phyloP scores from a whole-genome alignment of 2,797 vertebrate species.

The Synanceia verrucosa region DNA sequence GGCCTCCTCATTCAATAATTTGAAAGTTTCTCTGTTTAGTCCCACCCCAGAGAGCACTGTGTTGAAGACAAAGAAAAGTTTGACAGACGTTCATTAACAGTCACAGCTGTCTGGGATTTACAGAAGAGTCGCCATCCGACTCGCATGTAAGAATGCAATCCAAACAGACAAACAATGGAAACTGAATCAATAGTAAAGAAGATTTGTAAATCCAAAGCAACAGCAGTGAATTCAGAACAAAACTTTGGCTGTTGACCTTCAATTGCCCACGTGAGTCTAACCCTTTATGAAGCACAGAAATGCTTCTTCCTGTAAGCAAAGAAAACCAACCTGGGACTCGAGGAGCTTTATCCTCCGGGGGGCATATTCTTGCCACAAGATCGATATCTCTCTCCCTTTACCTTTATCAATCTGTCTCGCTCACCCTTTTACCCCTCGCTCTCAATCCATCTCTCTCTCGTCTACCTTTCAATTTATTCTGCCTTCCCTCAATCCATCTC shows the following conservation, averaged over 20 bases:
- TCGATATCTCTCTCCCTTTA: conserved; percentile 46
- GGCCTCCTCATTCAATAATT: not conserved
- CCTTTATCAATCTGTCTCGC: conserved; percentile 60
- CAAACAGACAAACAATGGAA: not conserved
- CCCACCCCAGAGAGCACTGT: not conserved
- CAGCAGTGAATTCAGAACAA: not conserved
- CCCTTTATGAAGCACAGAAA: conserved; percentile 1
- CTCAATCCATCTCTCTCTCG: conserved; percentile 52
- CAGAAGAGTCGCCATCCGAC: not conserved
- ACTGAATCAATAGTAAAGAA: not conserved
- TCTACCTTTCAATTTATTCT: conserved; percentile 50
- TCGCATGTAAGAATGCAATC: not conserved
- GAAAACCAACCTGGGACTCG: conserved; percentile 25
- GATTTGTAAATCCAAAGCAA: not conserved
- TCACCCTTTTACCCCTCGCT: conserved; percentile 18
- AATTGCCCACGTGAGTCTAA: not conserved
- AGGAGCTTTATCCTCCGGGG: conserved; percentile 40
- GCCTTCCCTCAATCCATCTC: conserved; percentile 38
- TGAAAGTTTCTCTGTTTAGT: not conserved
- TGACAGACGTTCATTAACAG: conserved; percentile 15
- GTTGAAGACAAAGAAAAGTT: not conserved
- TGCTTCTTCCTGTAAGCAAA: conserved; percentile 21
- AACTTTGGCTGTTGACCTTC: conserved; percentile 23
- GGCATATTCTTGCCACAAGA: conserved; percentile 53
- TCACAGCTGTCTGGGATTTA: conserved; percentile 18